These are phyloP conservation scores for Drosophila kanapiae DNA, from an alignment of 1,140 invertebrate species.

Conservation along the genomic window DNA sequence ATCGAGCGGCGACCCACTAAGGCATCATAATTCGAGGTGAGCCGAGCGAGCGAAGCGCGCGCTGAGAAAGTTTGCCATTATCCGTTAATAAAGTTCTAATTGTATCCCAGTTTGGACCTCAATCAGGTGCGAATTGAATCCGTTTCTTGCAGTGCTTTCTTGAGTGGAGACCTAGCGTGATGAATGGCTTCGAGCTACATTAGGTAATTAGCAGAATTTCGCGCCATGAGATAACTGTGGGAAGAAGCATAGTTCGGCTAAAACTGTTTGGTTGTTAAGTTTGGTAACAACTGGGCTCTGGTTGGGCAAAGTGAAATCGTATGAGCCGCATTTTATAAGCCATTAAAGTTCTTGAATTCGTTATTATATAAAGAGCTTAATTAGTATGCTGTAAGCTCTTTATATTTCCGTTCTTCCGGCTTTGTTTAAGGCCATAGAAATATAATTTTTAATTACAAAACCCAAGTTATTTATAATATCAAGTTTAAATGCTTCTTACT, in stretches of 20 bases:
- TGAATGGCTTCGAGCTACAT: conserved; percentile 6
- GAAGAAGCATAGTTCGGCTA: not conserved
- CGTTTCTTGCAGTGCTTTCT: conserved; percentile 19
- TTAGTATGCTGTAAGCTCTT: not conserved
- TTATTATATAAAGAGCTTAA: not conserved
- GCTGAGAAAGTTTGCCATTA: conserved; percentile 59
- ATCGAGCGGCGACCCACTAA: conserved; percentile 55
- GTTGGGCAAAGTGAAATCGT: conserved; percentile 6
- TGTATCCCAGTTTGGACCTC: conserved; percentile 16
- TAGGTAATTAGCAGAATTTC: conserved; percentile 21
- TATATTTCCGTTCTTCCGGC: not conserved
- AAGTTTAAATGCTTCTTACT: not conserved
- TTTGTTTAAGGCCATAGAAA: not conserved
- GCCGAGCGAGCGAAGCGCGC: conserved; percentile 17
- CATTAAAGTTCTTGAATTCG: too few relatives aligned
- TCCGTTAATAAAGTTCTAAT: conserved; percentile 62
- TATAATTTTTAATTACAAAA: too few relatives aligned
- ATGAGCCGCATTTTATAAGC: conserved; percentile 3
- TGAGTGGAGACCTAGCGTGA: conserved; percentile 1
- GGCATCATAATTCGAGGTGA: conserved; percentile 26
- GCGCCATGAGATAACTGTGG: conserved; percentile 20
- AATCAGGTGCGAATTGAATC: conserved; percentile 45
- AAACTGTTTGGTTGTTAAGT: not conserved
- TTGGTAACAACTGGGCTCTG: not conserved
- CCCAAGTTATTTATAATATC: not conserved